Percentiles rank a stretch among this genome's conserved stretches.
Conservation (phyloP, 2,113 vertebrate genomes). For the Telmatochromis brichardi region DNA sequence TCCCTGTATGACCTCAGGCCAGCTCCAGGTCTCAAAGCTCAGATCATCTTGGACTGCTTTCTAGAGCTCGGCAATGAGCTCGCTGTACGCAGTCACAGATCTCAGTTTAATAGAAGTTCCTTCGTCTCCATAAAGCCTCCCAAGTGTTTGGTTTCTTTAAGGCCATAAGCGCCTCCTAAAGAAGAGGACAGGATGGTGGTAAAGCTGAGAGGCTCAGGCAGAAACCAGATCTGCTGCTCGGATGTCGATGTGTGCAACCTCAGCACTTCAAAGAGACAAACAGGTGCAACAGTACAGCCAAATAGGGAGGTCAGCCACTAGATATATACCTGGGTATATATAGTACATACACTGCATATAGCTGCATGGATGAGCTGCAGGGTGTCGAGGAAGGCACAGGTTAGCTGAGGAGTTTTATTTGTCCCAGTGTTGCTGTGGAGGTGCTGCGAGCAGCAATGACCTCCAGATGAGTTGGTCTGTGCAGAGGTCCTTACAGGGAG, state of each 20-base stretch:
- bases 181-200: fast-evolving
- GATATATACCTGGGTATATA: neutral
- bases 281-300: neutral
- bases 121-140: neutral
- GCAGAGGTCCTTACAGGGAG: neutral
- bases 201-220: neutral
- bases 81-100: neutral
- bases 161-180: neutral
- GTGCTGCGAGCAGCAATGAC: constrained; percentile 19
- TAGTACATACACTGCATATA: neutral
- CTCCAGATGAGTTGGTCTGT: neutral
- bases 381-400: neutral
- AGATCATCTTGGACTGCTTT: neutral
- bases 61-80: fast-evolving
- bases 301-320: neutral
- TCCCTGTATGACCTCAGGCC: neutral
- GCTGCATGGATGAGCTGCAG: neutral
- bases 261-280: neutral
- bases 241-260: neutral
- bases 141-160: neutral
- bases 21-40: neutral
- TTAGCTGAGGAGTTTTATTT: neutral
- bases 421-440: constrained; percentile 19
- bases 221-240: neutral
- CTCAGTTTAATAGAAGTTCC: neutral